phyloP scores from a whole-genome alignment of 2,888 invertebrate species.

The Euzophera pinguis region DNA sequence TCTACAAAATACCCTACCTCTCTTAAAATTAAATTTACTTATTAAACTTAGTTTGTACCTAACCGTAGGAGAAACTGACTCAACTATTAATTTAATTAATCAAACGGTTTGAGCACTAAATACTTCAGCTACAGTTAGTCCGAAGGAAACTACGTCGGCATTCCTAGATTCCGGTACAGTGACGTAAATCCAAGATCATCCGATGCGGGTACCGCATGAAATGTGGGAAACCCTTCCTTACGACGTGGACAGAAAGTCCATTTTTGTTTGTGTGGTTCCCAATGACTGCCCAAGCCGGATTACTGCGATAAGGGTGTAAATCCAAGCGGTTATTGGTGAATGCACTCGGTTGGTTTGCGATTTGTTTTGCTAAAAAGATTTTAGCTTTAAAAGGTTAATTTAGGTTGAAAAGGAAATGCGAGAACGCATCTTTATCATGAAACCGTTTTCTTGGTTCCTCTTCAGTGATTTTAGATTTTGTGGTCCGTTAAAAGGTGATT shows the following conservation, averaged over 20 bases:
- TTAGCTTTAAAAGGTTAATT: too few species aligned
- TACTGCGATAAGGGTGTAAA: not conserved
- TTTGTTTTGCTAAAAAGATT: not conserved
- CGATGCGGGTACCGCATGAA: not conserved
- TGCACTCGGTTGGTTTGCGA: not conserved
- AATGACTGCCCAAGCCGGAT: not conserved
- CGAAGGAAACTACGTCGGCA: not conserved
- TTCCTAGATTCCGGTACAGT: not conserved
- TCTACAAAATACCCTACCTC: too few species aligned
- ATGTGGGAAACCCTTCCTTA: not conserved
- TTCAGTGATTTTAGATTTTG: too few species aligned
- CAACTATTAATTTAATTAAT: too few species aligned
- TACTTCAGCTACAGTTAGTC: not conserved
- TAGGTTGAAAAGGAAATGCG: too few species aligned
- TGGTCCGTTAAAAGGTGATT: too few species aligned
- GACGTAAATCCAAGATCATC: not conserved
- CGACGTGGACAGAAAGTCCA: not conserved
- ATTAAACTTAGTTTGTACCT: too few species aligned
- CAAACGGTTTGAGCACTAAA: too few species aligned
- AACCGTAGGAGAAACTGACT: too few species aligned
- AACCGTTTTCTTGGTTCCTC: too few species aligned
- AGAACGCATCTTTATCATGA: too few species aligned
- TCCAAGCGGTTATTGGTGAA: not conserved
- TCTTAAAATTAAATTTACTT: too few species aligned
- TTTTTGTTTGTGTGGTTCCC: not conserved